Conservation (phyloP, 2,888 invertebrate species). For the Lydus trimaculatus region DNA sequence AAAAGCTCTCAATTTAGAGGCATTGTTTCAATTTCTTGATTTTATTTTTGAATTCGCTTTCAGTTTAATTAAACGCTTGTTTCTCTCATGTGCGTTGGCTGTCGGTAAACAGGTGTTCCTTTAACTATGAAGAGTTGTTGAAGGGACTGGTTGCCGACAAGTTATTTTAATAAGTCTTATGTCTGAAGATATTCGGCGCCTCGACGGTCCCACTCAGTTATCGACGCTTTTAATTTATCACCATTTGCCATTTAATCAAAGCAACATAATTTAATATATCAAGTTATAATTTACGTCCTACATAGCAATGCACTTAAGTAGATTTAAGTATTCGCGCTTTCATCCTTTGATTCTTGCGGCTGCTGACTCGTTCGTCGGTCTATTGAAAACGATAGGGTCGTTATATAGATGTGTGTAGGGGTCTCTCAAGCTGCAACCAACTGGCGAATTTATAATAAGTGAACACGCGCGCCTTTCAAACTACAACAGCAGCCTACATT, state of each 20-base stretch:
- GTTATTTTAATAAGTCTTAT: slow-evolving; percentile 2
- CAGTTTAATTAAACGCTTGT: neutral
- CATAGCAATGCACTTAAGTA: slow-evolving; percentile 45
- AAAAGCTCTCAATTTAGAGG: neutral
- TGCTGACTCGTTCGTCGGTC: neutral
- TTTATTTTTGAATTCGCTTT: neutral
- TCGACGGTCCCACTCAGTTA: neutral
- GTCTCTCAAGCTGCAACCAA: slow-evolving; percentile 39
- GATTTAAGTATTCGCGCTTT: slow-evolving; percentile 40
- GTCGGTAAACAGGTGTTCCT: slow-evolving; percentile 5
- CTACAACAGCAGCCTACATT: slow-evolving; percentile 39
- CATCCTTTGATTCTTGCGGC: slow-evolving; percentile 40
- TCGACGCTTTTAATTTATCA: slow-evolving; percentile 28
- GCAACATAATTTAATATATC: slow-evolving; percentile 37
- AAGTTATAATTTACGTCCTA: slow-evolving; percentile 42
- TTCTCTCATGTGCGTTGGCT: neutral
- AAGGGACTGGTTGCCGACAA: slow-evolving; percentile 3
- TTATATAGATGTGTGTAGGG: neutral
- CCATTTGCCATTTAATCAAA: slow-evolving; percentile 33
- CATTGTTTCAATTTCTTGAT: neutral
- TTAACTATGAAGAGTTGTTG: slow-evolving; percentile 3
- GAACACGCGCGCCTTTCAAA: slow-evolving; percentile 37
- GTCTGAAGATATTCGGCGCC: slow-evolving; percentile 7
- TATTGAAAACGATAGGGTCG: slow-evolving; percentile 30
- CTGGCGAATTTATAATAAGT: slow-evolving; percentile 27